Evolutionary conservation across 2,888 invertebrate species (phyloP).

Genomic region (Gastracanthus pulcherrimus): DNA sequence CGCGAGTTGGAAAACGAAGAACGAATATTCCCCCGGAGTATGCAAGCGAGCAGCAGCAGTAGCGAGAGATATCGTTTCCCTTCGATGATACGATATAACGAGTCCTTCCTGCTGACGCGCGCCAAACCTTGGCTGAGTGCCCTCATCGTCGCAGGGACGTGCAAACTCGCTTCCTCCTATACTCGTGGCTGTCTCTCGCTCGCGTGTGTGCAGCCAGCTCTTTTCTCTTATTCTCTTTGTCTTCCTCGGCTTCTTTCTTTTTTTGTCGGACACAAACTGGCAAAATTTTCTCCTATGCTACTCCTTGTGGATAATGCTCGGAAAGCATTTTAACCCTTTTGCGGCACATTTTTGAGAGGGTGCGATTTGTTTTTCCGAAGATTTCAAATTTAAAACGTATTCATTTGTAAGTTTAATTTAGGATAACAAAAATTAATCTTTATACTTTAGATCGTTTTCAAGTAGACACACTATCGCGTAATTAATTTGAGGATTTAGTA

Average conservation of each 20-base stretch:
- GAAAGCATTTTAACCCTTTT: slow-evolving; percentile 1
- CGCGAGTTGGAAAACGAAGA: not conserved
- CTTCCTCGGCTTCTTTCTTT: not conserved
- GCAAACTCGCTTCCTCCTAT: slow-evolving; percentile 57
- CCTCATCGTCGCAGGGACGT: slow-evolving; percentile 66
- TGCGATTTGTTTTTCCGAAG: too few species aligned
- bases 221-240: not conserved
- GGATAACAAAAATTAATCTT: too few species aligned
- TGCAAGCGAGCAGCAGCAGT: slow-evolving; percentile 63
- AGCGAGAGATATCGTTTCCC: slow-evolving; percentile 65
- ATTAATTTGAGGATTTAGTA: too few species aligned
- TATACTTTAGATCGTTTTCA: too few species aligned
- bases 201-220: slow-evolving; percentile 1
- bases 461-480: too few species aligned
- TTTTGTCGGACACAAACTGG: not conserved
- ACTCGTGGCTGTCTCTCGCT: not conserved
- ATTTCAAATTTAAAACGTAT: too few species aligned
- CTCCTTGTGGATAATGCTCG: not conserved
- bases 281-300: not conserved
- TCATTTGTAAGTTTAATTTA: too few species aligned
- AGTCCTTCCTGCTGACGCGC: slow-evolving; percentile 70
- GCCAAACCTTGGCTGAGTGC: slow-evolving; percentile 66
- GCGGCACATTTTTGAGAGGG: not conserved
- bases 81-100: slow-evolving; percentile 67
- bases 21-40: not conserved